Evolutionary conservation across 2,888 invertebrate species (phyloP), one percentile per base, ranked within the genome.

Genomic region (Chymomyza fuscimana): DNA sequence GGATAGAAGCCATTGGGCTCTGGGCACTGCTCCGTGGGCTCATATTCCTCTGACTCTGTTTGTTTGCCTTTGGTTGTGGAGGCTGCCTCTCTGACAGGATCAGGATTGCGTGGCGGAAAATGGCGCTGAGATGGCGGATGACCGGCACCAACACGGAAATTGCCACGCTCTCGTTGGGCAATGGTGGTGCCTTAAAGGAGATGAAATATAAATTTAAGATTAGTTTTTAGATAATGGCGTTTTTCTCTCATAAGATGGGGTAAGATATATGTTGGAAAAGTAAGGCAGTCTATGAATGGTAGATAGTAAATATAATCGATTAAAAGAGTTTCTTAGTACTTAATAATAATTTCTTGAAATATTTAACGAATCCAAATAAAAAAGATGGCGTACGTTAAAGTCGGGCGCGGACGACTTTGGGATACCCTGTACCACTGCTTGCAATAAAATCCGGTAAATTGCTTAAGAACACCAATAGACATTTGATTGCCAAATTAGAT

Each of bases 1-100:
- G 97, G 96, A 89, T 96, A 97, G 92, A 94, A 97, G 9, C 97
- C 97, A 82, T 96, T 94, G 0, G 94, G 93, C 84, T 96, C 96
- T 0, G 97, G 97, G 86, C 97, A 97, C 80, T 95, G 93, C 66
- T 94, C 94, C 22, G 95, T 93, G 77, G 93, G 93, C 72, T 93
- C 93, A 84, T 93, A 93, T 63, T 94, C 94, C 1, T 89, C 67
- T 16, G 70, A 56, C 19, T 58, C 58, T 0, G 52, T 52, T 69
- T 89, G 90, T 58, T 72, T 91, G 19, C 74, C 78, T 40, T 74
- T 81, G 22, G 87, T 77, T 16, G 69, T 61, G 4, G 63, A 91
- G 59, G 80, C 70, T 74, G 86, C 74, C 68, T 70, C 79, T 63
- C 66, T 65, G n/a, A 89, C 88, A 19, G 85, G 85, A 67, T 87